A percentile compares a stretch with the other conserved stretches of the same genome.
These are phyloP conservation scores for Drosophila mauritiana DNA, from an alignment of 1,140 invertebrate genomes.

Conservation along the genomic window DNA sequence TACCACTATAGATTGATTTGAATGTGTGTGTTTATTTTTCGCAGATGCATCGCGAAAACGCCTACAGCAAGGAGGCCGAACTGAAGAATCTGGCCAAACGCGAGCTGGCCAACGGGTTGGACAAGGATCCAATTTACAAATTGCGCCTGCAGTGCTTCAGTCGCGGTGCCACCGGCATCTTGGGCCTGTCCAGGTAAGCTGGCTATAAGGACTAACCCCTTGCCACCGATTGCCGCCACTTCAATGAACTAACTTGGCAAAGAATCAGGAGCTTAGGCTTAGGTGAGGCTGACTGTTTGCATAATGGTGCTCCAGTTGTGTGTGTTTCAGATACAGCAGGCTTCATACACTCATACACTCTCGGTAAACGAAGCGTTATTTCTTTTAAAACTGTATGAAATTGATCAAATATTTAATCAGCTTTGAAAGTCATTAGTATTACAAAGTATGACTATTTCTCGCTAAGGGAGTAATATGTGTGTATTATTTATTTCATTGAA, in stretches of 20 bases:
- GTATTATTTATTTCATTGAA: not conserved
- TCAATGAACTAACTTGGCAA: conserved; percentile 13
- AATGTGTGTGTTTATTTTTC: conserved; percentile 1
- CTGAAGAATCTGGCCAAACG: conserved; percentile 91
- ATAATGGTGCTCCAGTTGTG: conserved; percentile 16
- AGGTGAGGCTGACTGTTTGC: conserved; percentile 12
- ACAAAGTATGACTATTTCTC: too few relatives aligned
- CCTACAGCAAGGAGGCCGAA: conserved; percentile 91
- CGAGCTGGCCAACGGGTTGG: conserved; percentile 85
- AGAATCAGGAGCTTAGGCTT: not conserved
- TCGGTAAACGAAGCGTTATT: not conserved
- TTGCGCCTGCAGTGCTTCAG: conserved; percentile 93
- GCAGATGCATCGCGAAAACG: conserved; percentile 89
- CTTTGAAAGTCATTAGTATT: not conserved
- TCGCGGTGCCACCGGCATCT: conserved; percentile 94
- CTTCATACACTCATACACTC: not conserved
- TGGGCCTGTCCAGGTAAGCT: conserved; percentile 91
- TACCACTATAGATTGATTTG: not conserved
- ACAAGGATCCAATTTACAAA: conserved; percentile 93
- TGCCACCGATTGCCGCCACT: not conserved
- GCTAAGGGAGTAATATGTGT: not conserved
- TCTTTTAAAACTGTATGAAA: not conserved
- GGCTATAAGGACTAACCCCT: not conserved
- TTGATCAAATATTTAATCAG: not conserved
- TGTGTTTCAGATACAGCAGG: not conserved